These are phyloP conservation scores for Corapipo altera DNA, from an alignment of 2,113 vertebrate genomes.

Conservation along the genomic window DNA sequence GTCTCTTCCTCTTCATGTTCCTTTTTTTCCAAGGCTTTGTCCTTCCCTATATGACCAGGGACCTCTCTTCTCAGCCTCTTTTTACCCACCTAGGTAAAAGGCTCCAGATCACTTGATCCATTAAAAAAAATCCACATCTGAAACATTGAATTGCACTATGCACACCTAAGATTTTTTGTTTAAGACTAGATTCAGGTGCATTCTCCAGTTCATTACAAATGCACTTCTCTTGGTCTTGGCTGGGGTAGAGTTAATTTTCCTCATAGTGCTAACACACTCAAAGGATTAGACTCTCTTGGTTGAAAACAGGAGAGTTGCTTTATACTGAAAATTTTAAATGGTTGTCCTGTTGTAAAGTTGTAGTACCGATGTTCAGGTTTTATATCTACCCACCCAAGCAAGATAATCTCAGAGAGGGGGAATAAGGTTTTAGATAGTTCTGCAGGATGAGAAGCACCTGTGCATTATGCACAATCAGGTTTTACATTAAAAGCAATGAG, in stretches of 20 bases:
- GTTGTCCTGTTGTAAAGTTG: not conserved
- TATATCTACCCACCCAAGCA: not conserved
- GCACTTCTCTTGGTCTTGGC: not conserved
- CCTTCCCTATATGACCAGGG: not conserved
- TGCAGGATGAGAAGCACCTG: not conserved
- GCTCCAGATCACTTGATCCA: not conserved
- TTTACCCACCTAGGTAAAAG: not conserved
- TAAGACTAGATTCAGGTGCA: not conserved
- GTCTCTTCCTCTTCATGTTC: not conserved
- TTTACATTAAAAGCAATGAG: not conserved
- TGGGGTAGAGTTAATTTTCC: not conserved
- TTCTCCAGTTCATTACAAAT: not conserved
- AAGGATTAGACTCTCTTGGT: not conserved
- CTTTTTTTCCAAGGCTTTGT: not conserved
- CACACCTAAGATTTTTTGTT: not conserved
- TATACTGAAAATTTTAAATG: not conserved
- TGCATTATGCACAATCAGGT: not conserved
- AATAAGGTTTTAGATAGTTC: not conserved
- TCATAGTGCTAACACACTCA: not conserved
- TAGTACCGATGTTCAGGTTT: not conserved
- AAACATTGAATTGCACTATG: not conserved
- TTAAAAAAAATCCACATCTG: not conserved
- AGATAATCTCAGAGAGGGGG: not conserved
- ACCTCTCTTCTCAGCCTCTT: not conserved
- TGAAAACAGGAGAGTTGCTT: not conserved